A percentile compares a stretch with the other conserved stretches of the same genome.
Evolutionary conservation across 2,797 vertebrate genomes (phyloP).

Genomic region (Phoeniculus purpureus): DNA sequence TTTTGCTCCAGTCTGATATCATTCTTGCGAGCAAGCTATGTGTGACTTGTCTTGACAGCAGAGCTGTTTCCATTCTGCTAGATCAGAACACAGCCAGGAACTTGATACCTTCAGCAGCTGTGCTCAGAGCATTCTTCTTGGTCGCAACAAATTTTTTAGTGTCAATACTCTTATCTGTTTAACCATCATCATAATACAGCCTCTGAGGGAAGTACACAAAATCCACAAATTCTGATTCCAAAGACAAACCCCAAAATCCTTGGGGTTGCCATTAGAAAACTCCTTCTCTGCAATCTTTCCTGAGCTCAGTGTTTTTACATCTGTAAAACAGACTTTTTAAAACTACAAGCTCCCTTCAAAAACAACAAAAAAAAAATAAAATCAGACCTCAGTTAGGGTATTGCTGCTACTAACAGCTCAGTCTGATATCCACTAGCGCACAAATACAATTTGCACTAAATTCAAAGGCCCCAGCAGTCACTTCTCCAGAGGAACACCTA

Average conservation of each 20-base stretch:
- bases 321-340: background rate
- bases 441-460: background rate
- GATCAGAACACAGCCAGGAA: background rate
- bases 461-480: background rate
- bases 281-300: background rate
- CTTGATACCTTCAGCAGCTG: background rate
- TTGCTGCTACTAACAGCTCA: background rate
- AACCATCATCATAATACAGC: background rate
- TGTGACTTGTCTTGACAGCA: background rate
- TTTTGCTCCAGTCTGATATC: background rate
- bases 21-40: rapidly evolving
- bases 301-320: background rate
- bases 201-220: background rate
- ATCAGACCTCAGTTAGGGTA: background rate
- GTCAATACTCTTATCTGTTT: background rate
- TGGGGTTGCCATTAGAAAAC: background rate
- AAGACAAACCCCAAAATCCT: background rate
- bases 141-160: background rate
- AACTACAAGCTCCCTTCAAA: background rate
- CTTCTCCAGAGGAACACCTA: background rate
- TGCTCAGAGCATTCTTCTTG: background rate
- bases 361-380: background rate
- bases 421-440: background rate
- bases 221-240: background rate
- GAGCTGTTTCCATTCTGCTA: background rate